Evolutionary conservation across 2,113 vertebrate genomes (phyloP).

Genomic region (Oceanodroma tethys): DNA sequence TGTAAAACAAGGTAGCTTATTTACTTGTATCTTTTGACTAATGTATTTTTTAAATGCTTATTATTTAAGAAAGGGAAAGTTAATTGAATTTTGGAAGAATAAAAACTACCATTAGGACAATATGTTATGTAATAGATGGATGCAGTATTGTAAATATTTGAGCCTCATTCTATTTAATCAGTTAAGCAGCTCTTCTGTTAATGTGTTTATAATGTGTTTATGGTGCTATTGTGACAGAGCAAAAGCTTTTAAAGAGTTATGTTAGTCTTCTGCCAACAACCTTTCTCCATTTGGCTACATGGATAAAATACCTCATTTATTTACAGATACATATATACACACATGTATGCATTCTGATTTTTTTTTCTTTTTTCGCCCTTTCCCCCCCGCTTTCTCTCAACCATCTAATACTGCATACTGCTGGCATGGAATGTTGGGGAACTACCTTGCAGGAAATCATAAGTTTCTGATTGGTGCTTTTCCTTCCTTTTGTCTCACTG

Average conservation of each 20-base stretch:
- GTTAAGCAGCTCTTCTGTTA: not conserved
- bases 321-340: no score
- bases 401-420: not conserved
- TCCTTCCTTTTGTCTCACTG: not conserved
- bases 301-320: not conserved
- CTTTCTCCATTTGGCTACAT: not conserved
- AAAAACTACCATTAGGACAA: not conserved
- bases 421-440: not conserved
- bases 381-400: accelerated
- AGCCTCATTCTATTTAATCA: not conserved
- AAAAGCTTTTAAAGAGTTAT: not conserved
- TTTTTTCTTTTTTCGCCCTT: no score
- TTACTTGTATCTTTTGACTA: not conserved
- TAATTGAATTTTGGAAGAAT: not conserved
- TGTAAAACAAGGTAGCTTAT: slow-evolving; percentile 89
- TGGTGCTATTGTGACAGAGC: not conserved
- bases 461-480: not conserved
- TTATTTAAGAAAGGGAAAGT: not conserved
- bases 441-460: not conserved
- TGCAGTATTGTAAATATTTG: not conserved
- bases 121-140: not conserved
- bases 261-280: not conserved
- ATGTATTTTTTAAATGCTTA: not conserved
- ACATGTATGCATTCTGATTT: not conserved
- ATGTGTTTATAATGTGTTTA: not conserved